Evolutionary conservation across 2,888 invertebrate genomes (phyloP).

Genomic region (Leptinotarsa rubiginosa): DNA sequence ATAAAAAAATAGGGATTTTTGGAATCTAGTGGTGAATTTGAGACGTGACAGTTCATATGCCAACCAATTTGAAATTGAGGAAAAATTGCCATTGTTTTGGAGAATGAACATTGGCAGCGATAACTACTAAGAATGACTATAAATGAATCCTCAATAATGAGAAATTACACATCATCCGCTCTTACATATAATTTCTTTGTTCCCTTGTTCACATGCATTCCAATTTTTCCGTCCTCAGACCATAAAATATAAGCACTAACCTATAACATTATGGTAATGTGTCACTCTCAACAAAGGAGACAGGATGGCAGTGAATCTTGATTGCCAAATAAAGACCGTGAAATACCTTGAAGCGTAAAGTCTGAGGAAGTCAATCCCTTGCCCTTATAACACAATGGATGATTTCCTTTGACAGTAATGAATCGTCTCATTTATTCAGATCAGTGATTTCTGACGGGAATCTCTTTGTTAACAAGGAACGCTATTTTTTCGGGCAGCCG

Average conservation of each 20-base stretch:
- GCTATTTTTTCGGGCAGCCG: background rate
- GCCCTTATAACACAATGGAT: slow-evolving; percentile 1
- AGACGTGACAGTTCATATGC: too few relatives aligned
- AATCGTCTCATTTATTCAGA: slow-evolving; percentile 22
- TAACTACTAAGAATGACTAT: too few relatives aligned
- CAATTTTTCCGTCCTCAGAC: slow-evolving; percentile 42
- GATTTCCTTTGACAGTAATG: slow-evolving; percentile 17
- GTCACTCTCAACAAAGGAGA: slow-evolving; percentile 45
- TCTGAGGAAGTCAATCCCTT: slow-evolving; percentile 23
- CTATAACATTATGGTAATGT: slow-evolving; percentile 52
- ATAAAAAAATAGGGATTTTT: too few relatives aligned
- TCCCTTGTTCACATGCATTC: slow-evolving; percentile 4
- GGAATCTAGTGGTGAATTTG: too few relatives aligned
- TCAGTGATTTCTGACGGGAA: slow-evolving; percentile 21
- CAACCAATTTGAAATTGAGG: too few relatives aligned
- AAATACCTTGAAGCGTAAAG: slow-evolving; percentile 42
- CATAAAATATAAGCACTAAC: slow-evolving; percentile 50
- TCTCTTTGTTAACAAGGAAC: background rate
- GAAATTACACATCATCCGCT: background rate
- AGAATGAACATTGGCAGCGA: too few relatives aligned
- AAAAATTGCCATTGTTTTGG: too few relatives aligned
- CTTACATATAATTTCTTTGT: slow-evolving; percentile 8
- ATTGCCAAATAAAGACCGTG: slow-evolving; percentile 49
- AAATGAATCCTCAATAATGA: too few relatives aligned
- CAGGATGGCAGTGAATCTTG: slow-evolving; percentile 49